These are phyloP conservation scores for Melanerpes formicivorus DNA, from an alignment of 2,113 vertebrate species.

Conservation along the genomic window DNA sequence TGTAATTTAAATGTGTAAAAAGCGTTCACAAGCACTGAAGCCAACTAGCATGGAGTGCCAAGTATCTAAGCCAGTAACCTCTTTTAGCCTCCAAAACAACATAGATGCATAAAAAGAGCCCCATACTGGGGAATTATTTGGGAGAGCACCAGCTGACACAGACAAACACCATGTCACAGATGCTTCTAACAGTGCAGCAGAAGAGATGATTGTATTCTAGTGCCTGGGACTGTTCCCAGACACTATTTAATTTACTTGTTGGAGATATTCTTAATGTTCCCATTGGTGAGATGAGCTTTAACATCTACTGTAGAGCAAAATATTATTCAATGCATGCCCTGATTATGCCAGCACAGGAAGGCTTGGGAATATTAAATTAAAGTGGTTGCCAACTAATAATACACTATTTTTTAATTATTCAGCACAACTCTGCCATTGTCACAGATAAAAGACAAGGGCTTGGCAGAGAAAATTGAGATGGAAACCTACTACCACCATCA, in stretches of 20 bases:
- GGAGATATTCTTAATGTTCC: conserved; percentile 5
- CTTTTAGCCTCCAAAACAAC: background rate
- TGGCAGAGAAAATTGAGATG: background rate
- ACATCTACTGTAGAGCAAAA: background rate
- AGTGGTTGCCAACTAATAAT: conserved; percentile 31
- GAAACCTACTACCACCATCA: background rate
- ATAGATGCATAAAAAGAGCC: background rate
- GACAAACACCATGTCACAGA: background rate
- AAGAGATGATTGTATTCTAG: background rate
- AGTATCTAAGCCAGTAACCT: background rate
- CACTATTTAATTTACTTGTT: conserved; percentile 43
- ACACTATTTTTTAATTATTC: conserved; percentile 48
- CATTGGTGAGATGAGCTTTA: conserved; percentile 25
- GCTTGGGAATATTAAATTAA: conserved; percentile 27
- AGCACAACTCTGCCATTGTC: conserved; percentile 25
- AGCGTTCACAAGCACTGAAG: background rate
- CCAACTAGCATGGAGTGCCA: background rate
- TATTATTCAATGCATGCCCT: background rate
- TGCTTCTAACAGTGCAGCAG: background rate
- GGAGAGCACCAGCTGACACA: background rate
- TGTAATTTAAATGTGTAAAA: background rate
- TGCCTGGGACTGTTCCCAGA: conserved; percentile 23
- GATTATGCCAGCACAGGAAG: background rate
- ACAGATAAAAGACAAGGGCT: conserved; percentile 8
- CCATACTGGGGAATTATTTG: background rate